Conservation (phyloP, 2,797 vertebrate species). For the Pangasius larnaudii region DNA sequence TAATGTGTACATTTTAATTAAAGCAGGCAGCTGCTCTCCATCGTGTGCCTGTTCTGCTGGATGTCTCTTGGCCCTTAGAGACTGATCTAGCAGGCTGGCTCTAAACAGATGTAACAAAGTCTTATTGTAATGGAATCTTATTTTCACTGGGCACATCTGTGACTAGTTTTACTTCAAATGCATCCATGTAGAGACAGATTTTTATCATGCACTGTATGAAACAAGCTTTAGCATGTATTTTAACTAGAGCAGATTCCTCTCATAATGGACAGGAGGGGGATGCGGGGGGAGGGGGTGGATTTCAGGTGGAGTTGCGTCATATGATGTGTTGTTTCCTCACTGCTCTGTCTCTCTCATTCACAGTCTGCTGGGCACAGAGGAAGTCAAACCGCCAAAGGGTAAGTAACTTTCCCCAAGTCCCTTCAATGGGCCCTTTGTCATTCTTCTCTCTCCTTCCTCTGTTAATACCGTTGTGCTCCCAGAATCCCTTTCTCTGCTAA, state of each 20-base stretch:
- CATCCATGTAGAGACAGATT: not conserved
- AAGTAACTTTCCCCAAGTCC: constrained; percentile 66
- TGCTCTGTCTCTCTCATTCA: constrained; percentile 47
- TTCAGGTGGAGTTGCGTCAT: constrained; percentile 60
- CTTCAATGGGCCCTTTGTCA: constrained; percentile 26
- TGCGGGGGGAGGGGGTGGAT: not conserved
- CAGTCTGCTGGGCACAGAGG: constrained; percentile 72
- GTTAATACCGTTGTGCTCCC: not conserved
- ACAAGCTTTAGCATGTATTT: constrained; percentile 30
- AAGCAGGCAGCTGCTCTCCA: constrained; percentile 24
- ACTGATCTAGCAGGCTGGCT: constrained; percentile 11
- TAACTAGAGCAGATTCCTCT: not conserved
- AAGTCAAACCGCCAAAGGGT: constrained; percentile 72
- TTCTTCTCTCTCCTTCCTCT: constrained; percentile 1
- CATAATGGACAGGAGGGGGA: not conserved
- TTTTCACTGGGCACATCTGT: constrained; percentile 6
- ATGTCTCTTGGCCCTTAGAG: constrained; percentile 11
- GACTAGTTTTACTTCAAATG: constrained; percentile 19
- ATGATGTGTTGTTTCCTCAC: constrained; percentile 47
- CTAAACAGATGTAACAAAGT: constrained; percentile 14
- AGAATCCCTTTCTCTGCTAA: constrained; percentile 42
- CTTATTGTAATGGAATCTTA: constrained; percentile 27
- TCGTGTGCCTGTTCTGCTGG: not conserved
- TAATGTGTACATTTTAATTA: constrained; percentile 18
- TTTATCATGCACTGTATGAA: constrained; percentile 12